Evolutionary conservation across 1,140 invertebrate species (phyloP).

Genomic region (Bombyx mandarina): DNA sequence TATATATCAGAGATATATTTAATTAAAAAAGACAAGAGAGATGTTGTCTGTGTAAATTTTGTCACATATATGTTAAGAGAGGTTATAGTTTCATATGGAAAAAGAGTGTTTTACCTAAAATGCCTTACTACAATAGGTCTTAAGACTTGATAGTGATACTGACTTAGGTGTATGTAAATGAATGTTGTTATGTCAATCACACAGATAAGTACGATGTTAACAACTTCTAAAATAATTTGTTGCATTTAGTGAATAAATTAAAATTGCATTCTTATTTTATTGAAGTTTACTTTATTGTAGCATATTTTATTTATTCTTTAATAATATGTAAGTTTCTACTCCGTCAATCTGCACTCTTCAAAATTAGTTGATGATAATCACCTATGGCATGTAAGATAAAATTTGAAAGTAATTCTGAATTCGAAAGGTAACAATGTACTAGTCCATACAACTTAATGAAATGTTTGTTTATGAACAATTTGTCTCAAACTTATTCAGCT

Average conservation of each 20-base stretch:
- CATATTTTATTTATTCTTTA: neutral
- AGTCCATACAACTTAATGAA: too few species aligned
- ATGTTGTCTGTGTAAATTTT: slow-evolving; percentile 52
- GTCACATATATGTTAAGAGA: slow-evolving; percentile 64
- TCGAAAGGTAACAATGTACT: too few species aligned
- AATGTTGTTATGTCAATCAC: slow-evolving; percentile 51
- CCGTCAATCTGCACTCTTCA: neutral
- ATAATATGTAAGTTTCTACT: neutral
- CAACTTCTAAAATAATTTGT: slow-evolving; percentile 65
- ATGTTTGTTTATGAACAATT: too few species aligned
- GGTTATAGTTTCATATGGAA: slow-evolving; percentile 63
- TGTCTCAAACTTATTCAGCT: too few species aligned
- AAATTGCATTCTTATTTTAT: slow-evolving; percentile 68
- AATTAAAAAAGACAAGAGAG: slow-evolving; percentile 39
- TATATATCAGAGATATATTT: slow-evolving; percentile 38
- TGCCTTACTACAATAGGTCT: slow-evolving; percentile 65
- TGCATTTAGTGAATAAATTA: slow-evolving; percentile 68
- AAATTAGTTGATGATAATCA: slow-evolving; percentile 14
- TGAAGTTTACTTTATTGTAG: slow-evolving; percentile 32
- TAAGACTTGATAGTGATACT: slow-evolving; percentile 59
- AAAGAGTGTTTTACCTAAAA: slow-evolving; percentile 66
- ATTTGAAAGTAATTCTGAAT: too few species aligned
- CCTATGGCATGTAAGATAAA: slow-evolving; percentile 10
- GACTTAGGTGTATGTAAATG: slow-evolving; percentile 60
- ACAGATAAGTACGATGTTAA: slow-evolving; percentile 46